Evolutionary conservation across 2,113 vertebrate genomes (phyloP).

Genomic region (Chamaea fasciata): DNA sequence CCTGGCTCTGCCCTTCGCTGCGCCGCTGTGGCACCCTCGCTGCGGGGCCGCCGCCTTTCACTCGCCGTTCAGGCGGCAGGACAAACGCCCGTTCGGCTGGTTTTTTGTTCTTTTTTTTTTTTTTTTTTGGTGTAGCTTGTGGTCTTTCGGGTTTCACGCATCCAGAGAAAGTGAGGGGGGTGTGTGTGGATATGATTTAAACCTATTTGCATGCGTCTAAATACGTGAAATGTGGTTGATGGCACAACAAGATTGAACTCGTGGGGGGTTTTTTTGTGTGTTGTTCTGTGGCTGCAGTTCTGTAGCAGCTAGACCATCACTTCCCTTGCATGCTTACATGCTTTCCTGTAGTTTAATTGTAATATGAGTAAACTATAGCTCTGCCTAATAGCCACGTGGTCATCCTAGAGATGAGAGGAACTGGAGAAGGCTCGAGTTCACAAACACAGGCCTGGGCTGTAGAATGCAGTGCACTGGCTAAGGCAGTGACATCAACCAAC

Average conservation of each 20-base stretch:
- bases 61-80: neutral
- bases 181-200: neutral
- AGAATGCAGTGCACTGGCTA: neutral
- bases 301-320: slow-evolving; percentile 44
- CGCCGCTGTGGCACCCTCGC: fast-evolving
- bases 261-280: neutral
- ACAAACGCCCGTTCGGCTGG: neutral
- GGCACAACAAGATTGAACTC: neutral
- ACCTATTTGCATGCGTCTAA: neutral
- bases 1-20: neutral
- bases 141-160: neutral
- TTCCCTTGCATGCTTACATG: slow-evolving; percentile 43
- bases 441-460: neutral
- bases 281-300: slow-evolving; percentile 7
- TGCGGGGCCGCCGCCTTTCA: neutral
- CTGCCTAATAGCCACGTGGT: slow-evolving; percentile 32
- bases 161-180: neutral
- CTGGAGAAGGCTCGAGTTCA: neutral
- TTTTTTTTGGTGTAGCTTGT: neutral
- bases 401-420: slow-evolving; percentile 21
- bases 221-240: neutral
- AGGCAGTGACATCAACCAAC: neutral
- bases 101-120: neutral
- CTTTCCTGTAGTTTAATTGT: slow-evolving; percentile 56
- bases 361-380: slow-evolving; percentile 25